Conservation (phyloP, 2,797 vertebrate species). For the Anguilla obscura region DNA sequence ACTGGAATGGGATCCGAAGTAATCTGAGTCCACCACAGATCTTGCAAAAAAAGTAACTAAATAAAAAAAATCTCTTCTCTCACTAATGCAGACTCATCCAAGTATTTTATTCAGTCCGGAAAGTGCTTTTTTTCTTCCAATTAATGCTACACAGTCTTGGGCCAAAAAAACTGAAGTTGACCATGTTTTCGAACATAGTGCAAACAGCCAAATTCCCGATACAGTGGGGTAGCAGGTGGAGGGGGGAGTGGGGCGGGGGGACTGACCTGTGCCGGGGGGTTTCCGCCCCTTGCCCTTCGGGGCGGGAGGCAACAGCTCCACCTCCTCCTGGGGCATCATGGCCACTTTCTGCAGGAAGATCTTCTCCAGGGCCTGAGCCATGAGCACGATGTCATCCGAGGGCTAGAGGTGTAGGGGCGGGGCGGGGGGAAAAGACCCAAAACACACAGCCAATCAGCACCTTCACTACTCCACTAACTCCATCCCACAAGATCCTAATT, state of each 20-base stretch:
- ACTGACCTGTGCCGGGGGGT: slow-evolving; percentile 59
- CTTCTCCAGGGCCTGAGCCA: slow-evolving; percentile 96
- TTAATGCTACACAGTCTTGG: no score
- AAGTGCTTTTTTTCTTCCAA: no score
- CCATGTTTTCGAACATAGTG: neutral
- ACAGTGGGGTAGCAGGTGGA: neutral
- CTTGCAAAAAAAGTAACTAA: no score
- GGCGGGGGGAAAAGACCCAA: neutral
- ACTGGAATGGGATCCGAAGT: no score
- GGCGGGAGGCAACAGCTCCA: slow-evolving; percentile 79
- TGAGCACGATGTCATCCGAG: slow-evolving; percentile 96
- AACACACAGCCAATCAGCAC: neutral
- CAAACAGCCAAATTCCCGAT: neutral
- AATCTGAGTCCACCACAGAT: no score
- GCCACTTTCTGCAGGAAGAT: slow-evolving; percentile 93
- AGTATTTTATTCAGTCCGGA: no score
- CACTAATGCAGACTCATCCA: no score
- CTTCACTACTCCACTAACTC: neutral
- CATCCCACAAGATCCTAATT: neutral
- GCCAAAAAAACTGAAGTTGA: no score
- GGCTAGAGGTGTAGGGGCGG: slow-evolving; percentile 71
- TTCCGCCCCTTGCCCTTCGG: slow-evolving; percentile 86
- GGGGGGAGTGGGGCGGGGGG: neutral
- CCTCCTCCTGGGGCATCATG: slow-evolving; percentile 88
- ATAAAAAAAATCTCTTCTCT: no score